Base-by-base conservation (phyloP, 2,888 invertebrate genomes). In the Sclerodermus sp. region DNA sequence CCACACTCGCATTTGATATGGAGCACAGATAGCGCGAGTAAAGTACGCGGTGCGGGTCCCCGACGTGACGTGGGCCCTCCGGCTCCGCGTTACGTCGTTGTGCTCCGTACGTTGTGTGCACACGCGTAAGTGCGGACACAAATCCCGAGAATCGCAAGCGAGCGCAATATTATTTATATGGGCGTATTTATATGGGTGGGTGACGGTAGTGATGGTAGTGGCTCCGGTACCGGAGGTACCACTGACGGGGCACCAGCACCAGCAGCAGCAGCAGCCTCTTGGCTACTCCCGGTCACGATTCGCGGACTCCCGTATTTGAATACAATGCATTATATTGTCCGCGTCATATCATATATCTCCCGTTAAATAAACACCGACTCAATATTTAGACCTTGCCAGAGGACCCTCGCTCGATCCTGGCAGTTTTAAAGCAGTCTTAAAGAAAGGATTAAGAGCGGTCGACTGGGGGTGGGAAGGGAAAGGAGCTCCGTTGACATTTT, bases 271-370 rank as follows among this genome's bases (percentile, higher is more conserved):
- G 46, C 50, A 42, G 43, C 41, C 51, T 16, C 48, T 42, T 44
- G 42, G 55, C 44, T 54, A 71, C 74, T 76, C 69, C 72, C 68
- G 77, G 77, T 77, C 77, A 77, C 77, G 77, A 77, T 68, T 76
- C 70, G 66, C 68, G 70, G 62, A 73, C 77, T 75, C 74, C 76
- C 60, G 76, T 77, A 77, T 77, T 77, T 77, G 77, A 77, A 77
- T 77, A 77, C 77, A 77, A 77, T 77, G 77, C 77, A 76, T 76
- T 77, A 78, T 77, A 78, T 78, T 77, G 77, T 77, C 76, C 72
- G 71, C 73, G 73, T 77, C 74, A 77, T 77, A 77, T 77, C 77
- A 77, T 77, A 77, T 77, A 77, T 77, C 77, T 77, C 71, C 62
- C 64, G 71, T 67, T 77, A 77, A 77, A 76, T 76, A 77, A 77